These are phyloP conservation scores for Polydrusus tereticollis DNA, from an alignment of 2,888 invertebrate species.

Conservation along the genomic window DNA sequence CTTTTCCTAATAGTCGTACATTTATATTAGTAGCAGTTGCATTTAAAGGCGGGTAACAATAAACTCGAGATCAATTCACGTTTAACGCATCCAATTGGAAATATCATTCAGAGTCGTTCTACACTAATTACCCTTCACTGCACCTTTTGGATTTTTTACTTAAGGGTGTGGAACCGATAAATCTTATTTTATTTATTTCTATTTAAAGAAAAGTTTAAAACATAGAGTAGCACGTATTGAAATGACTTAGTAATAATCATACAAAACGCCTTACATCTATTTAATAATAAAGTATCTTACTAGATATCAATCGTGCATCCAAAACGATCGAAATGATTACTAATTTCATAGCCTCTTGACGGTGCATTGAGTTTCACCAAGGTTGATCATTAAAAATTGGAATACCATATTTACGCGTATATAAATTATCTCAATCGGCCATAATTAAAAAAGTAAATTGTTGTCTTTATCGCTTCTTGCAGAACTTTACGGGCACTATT, in stretches of 20 bases:
- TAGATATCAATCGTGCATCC: too few species aligned
- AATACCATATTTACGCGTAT: too few species aligned
- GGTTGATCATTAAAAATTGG: too few species aligned
- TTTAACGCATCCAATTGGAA: conserved; percentile 42
- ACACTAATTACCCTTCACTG: conserved; percentile 42
- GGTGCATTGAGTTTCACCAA: too few species aligned
- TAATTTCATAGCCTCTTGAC: too few species aligned
- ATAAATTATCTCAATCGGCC: too few species aligned
- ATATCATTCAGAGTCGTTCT: conserved; percentile 42
- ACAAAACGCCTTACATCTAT: too few species aligned
- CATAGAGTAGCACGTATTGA: too few species aligned
- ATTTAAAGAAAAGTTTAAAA: neutral
- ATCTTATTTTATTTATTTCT: neutral
- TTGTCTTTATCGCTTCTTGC: neutral
- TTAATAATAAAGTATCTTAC: too few species aligned
- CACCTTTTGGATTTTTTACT: conserved; percentile 27
- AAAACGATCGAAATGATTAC: too few species aligned
- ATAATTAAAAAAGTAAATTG: too few species aligned
- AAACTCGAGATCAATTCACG: conserved; percentile 34
- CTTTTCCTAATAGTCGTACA: conserved; percentile 20
- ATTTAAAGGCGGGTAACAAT: conserved; percentile 24
- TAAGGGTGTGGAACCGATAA: conserved; percentile 1
- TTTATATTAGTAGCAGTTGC: neutral
- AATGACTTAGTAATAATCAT: too few species aligned
- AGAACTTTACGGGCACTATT: neutral